Conservation (phyloP, 2,113 vertebrate species). For the Heloderma charlesbogerti region DNA sequence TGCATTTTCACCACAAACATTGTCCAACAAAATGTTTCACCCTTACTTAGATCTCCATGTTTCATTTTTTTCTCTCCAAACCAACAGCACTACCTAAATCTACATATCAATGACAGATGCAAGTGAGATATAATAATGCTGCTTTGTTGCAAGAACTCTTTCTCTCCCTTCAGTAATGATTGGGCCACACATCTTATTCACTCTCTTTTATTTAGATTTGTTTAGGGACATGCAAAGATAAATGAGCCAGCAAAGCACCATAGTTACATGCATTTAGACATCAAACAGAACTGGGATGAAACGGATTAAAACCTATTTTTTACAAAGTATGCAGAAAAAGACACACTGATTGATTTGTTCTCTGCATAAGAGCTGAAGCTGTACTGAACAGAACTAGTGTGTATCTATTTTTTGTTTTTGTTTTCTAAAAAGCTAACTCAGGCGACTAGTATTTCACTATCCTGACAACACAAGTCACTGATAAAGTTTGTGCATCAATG, state of each 20-base stretch:
- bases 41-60: background rate
- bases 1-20: background rate
- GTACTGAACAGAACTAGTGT: slow-evolving; percentile 59
- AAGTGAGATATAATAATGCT: background rate
- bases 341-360: slow-evolving; percentile 58
- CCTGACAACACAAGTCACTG: slow-evolving; percentile 56
- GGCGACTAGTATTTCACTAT: slow-evolving; percentile 53
- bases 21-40: background rate
- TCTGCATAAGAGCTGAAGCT: slow-evolving; percentile 53
- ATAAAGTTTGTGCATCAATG: slow-evolving; percentile 76
- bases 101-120: background rate
- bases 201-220: slow-evolving; percentile 80
- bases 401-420: slow-evolving; percentile 55
- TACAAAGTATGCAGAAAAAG: slow-evolving; percentile 62
- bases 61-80: background rate
- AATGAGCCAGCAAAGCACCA: slow-evolving; percentile 55
- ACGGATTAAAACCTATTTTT: slow-evolving; percentile 54
- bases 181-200: slow-evolving; percentile 71
- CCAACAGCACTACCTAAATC: background rate
- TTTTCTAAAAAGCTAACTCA: slow-evolving; percentile 55
- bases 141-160: background rate
- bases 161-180: slow-evolving; percentile 7
- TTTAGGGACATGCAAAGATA: slow-evolving; percentile 67
- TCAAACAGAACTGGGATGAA: slow-evolving; percentile 41
- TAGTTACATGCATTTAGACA: slow-evolving; percentile 64